A percentile compares a stretch with the other conserved stretches of the same genome.
phyloP scores from a whole-genome alignment of 30 jellyfish, hydroid and myxozoan genomes.

The Mastigias papua region DNA sequence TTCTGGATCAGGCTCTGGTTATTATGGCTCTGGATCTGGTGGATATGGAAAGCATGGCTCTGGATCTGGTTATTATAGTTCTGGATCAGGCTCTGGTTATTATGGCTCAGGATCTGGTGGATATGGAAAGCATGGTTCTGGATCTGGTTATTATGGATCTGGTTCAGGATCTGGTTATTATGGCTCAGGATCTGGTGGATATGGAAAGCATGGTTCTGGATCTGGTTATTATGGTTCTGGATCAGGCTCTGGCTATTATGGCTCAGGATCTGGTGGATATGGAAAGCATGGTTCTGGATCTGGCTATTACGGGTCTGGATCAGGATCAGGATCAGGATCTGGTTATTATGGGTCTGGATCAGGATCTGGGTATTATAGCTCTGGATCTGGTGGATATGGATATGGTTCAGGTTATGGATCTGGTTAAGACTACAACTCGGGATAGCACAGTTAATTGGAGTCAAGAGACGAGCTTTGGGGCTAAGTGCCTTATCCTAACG shows the following conservation, averaged over 20 bases:
- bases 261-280: not conserved
- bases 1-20: too few species aligned
- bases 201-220: not conserved
- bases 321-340: conserved; percentile 12
- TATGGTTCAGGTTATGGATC: not conserved
- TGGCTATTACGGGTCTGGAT: conserved; percentile 18
- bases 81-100: conserved; percentile 36
- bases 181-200: conserved; percentile 35
- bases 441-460: too few species aligned
- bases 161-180: conserved; percentile 26
- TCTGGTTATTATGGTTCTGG: not conserved
- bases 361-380: conserved; percentile 19
- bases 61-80: conserved; percentile 1
- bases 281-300: conserved; percentile 18
- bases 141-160: conserved; percentile 17
- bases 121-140: conserved; percentile 3
- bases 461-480: too few species aligned
- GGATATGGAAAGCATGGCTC: too few species aligned
- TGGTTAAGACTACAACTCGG: too few species aligned
- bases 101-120: conserved; percentile 30
- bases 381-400: not conserved
- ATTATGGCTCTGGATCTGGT: too few species aligned
- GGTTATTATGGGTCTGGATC: not conserved
- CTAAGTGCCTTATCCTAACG: too few species aligned
- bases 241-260: not conserved